phyloP scores from a whole-genome alignment of 2,888 invertebrate genomes.

The Drosophila colorata region DNA sequence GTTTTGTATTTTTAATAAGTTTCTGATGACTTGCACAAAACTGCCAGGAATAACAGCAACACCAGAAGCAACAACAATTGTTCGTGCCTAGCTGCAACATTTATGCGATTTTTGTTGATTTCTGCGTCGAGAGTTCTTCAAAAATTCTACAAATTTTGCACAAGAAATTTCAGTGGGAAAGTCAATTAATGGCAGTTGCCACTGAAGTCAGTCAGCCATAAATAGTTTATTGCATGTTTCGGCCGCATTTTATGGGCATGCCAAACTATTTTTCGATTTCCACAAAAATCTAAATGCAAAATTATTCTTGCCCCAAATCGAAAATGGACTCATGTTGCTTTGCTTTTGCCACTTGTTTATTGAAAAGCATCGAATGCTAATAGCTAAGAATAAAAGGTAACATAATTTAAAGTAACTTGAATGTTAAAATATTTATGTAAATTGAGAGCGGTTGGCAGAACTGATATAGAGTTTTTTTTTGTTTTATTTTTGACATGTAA shows the following conservation, averaged over 20 bases:
- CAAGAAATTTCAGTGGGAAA: conserved; percentile 14
- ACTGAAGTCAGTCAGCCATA: conserved; percentile 16
- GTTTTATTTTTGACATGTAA: too few relatives aligned
- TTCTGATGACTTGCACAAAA: conserved; percentile 42
- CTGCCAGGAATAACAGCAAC: too few relatives aligned
- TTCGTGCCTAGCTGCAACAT: conserved; percentile 2
- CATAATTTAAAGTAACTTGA: neutral
- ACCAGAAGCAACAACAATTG: conserved; percentile 8
- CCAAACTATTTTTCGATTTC: neutral
- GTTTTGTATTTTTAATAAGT: conserved; percentile 37
- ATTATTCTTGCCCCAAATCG: conserved; percentile 3
- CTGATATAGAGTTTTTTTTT: too few relatives aligned
- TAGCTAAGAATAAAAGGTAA: neutral
- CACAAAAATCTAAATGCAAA: conserved; percentile 8
- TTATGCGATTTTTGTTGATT: conserved; percentile 31
- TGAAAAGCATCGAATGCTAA: neutral
- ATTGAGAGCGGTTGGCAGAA: neutral
- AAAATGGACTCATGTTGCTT: conserved; percentile 4
- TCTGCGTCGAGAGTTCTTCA: conserved; percentile 13
- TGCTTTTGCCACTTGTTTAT: neutral
- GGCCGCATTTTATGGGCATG: conserved; percentile 6
- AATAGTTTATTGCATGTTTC: conserved; percentile 10
- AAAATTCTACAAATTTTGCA: conserved; percentile 3
- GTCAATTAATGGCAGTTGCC: conserved; percentile 12
- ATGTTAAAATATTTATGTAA: neutral